Base-by-base conservation (phyloP, 2,113 vertebrate genomes). In the human (Homo sapiens) region DNA sequence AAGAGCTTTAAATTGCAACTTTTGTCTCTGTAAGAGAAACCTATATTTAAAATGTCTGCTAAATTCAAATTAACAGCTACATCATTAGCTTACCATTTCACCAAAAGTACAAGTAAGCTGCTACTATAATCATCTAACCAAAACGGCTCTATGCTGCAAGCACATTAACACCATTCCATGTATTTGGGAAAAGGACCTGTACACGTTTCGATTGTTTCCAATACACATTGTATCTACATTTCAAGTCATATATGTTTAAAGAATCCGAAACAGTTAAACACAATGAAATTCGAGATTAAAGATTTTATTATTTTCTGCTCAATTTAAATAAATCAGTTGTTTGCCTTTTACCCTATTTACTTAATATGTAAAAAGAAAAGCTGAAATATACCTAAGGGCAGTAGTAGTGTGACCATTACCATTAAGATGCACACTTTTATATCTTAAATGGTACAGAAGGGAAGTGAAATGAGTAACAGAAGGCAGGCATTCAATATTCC, bases 1-100 rank as follows among this genome's bases (percentile, higher is more conserved):
- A 99, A 99, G 98, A 98, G 98, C 98, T 98, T 99, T 98, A 99
- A 99, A 99, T 99, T 99, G 98, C 98, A 99, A 99, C 98, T 99
- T 98, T 98, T 98, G 98, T 99, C 98, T 99, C 98, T 98, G 98
- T 98, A 99, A 99, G 96, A 98, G 98, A 99, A 99, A 98, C 98
- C 98, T 99, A 98, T 98, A 98, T 99, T 99, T 99, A 98, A 99
- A 99, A 98, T 91, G 98, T 98, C 98, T 98, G 97, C 98, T 98
- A 98, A 99, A 99, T 98, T 99, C 98, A 98, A 99, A 99, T 99
- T 98, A 98, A 98, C 70, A 48, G 96, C 98, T 97, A 98, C 98
- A 98, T 98, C 97, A 98, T 98, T 99, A 99, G 98, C 97, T 98
- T 96, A 98, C 98, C 94, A 98, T 98, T 98, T 98, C 98, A 97